Conservation (phyloP, 1,140 invertebrate species). For the Teleopsis dalmanni region DNA sequence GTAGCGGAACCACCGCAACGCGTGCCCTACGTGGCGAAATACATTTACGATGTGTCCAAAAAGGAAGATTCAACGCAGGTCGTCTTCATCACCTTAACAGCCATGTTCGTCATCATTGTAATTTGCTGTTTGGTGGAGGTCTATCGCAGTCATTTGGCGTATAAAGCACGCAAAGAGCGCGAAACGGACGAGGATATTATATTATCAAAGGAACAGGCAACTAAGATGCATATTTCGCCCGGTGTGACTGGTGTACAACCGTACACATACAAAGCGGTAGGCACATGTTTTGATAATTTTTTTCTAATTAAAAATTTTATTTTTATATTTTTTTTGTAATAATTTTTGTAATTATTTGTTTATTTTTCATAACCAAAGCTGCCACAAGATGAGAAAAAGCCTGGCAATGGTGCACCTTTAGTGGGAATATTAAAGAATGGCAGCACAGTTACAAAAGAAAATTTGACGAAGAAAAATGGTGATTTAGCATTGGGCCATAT, state of each 20-base stretch:
- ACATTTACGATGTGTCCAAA: constrained; percentile 57
- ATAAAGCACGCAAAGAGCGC: constrained; percentile 58
- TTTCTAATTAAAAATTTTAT: neutral
- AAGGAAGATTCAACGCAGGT: constrained; percentile 71
- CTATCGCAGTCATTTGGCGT: constrained; percentile 56
- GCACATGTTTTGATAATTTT: constrained; percentile 7
- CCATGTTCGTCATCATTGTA: constrained; percentile 59
- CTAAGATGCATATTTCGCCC: constrained; percentile 52
- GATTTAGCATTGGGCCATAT: constrained; percentile 21
- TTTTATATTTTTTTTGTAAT: neutral
- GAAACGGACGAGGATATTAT: constrained; percentile 62
- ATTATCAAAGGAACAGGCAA: constrained; percentile 58
- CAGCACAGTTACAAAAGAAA: constrained; percentile 19
- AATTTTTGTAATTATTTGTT: constrained; percentile 12
- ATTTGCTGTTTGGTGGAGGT: constrained; percentile 57
- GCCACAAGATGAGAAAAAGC: constrained; percentile 39
- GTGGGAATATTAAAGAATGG: constrained; percentile 43
- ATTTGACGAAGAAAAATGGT: constrained; percentile 26
- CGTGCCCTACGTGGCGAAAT: constrained; percentile 63
- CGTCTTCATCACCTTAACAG: constrained; percentile 62
- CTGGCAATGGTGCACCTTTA: constrained; percentile 34
- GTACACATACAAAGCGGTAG: constrained; percentile 42
- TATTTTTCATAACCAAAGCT: constrained; percentile 22
- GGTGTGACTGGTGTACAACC: constrained; percentile 33
- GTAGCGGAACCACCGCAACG: constrained; percentile 69